Conservation (phyloP, 2,888 invertebrate genomes). For the Amiota communis region DNA sequence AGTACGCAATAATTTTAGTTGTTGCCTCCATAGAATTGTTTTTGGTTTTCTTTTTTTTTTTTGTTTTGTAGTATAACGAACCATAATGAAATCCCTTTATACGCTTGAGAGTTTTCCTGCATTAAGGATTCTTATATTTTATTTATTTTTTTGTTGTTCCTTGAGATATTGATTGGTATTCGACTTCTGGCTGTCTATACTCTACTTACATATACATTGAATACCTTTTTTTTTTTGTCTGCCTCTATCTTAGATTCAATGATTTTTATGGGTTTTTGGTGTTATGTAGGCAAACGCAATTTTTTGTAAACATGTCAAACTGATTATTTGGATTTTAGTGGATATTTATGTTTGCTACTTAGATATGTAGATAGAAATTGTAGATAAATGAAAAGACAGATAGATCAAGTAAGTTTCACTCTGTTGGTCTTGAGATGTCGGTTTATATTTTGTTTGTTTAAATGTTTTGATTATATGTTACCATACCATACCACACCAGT, state of each 20-base stretch:
- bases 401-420: not conserved
- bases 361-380: too few relatives aligned
- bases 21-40: not conserved
- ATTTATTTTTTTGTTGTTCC: not conserved
- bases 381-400: not conserved
- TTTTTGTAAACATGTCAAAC: slow-evolving; percentile 21
- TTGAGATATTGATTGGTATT: slow-evolving; percentile 34
- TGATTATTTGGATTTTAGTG: slow-evolving; percentile 19
- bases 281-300: not conserved
- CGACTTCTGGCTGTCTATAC: not conserved
- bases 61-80: slow-evolving; percentile 16
- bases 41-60: not conserved
- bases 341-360: slow-evolving; percentile 7
- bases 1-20: not conserved
- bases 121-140: slow-evolving; percentile 13
- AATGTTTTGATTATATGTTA: slow-evolving; percentile 64
- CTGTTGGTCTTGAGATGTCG: slow-evolving; percentile 1
- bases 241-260: too few relatives aligned
- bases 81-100: slow-evolving; percentile 27
- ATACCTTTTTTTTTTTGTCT: too few relatives aligned
- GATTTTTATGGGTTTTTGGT: too few relatives aligned
- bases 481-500: slow-evolving; percentile 21
- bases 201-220: not conserved
- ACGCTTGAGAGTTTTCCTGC: slow-evolving; percentile 17
- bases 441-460: slow-evolving; percentile 42